Conservation (phyloP, 2,888 invertebrate genomes). For the Panorpa germanica region DNA sequence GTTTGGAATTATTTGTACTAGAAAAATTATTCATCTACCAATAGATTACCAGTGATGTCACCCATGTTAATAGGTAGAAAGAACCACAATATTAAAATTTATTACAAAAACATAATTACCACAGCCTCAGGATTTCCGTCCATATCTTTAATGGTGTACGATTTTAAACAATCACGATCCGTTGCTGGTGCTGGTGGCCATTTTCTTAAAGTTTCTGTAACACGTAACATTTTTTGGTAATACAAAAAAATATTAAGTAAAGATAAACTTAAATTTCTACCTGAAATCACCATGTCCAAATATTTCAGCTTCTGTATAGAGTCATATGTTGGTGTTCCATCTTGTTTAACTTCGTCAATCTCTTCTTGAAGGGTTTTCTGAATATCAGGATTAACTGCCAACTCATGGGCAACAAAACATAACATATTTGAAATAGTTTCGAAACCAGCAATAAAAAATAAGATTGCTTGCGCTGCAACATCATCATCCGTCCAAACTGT, state of each 20-base stretch:
- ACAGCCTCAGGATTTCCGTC: no score
- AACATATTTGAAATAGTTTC: slow-evolving; percentile 27
- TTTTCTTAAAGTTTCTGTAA: slow-evolving; percentile 7
- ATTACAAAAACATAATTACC: no score
- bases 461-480: slow-evolving; percentile 32
- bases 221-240: no score
- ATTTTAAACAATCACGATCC: no score
- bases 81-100: no score
- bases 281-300: slow-evolving; percentile 15
- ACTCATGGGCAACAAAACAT: slow-evolving; percentile 10
- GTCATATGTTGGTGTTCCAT: slow-evolving; percentile 13
- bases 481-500: slow-evolving; percentile 28
- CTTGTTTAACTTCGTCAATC: slow-evolving; percentile 10
- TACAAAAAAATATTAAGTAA: no score
- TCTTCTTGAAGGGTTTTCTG: slow-evolving; percentile 11
- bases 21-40: no score
- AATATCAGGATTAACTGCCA: slow-evolving; percentile 12
- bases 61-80: no score
- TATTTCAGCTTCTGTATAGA: slow-evolving; percentile 15
- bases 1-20: no score
- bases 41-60: no score
- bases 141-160: no score
- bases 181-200: slow-evolving; percentile 7
- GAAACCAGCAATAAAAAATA: slow-evolving; percentile 32
- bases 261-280: no score